phyloP scores from a whole-genome alignment of 53 echinoderm and acorn worm species.

The Zoroaster sp. region DNA sequence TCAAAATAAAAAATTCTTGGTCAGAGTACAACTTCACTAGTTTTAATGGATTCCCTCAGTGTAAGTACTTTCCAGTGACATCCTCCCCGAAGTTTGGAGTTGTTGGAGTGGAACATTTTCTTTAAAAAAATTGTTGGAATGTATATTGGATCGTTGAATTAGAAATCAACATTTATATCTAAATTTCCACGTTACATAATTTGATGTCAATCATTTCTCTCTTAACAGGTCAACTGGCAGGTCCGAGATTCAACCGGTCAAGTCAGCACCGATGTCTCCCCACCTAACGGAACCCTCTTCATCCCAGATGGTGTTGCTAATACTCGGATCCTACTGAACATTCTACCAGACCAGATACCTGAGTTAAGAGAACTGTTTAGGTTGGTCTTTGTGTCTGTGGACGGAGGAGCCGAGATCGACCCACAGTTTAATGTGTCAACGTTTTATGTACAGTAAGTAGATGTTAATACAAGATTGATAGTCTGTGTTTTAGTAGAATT shows the following conservation, averaged over 20 bases:
- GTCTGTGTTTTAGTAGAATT: too few relatives aligned
- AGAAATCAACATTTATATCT: too few relatives aligned
- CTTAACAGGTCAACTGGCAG: constrained; percentile 82
- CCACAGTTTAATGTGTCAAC: constrained; percentile 58
- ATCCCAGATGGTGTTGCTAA: constrained; percentile 80
- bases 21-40: too few relatives aligned
- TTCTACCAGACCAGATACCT: constrained; percentile 80
- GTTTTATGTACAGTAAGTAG: constrained; percentile 50
- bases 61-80: too few relatives aligned
- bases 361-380: constrained; percentile 76
- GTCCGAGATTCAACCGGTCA: constrained; percentile 52
- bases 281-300: constrained; percentile 74
- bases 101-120: too few relatives aligned
- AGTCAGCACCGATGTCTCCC: constrained; percentile 67
- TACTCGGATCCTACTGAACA: constrained; percentile 74
- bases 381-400: constrained; percentile 71
- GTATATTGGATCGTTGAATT: too few relatives aligned
- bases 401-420: constrained; percentile 94
- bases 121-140: too few relatives aligned
- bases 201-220: not conserved
- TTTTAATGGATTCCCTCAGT: too few relatives aligned
- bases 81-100: too few relatives aligned
- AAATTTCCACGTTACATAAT: too few relatives aligned
- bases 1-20: too few relatives aligned
- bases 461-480: too few relatives aligned